Conservation (phyloP, 1,140 invertebrate species). For the Ptiloglossa arizonensis region DNA sequence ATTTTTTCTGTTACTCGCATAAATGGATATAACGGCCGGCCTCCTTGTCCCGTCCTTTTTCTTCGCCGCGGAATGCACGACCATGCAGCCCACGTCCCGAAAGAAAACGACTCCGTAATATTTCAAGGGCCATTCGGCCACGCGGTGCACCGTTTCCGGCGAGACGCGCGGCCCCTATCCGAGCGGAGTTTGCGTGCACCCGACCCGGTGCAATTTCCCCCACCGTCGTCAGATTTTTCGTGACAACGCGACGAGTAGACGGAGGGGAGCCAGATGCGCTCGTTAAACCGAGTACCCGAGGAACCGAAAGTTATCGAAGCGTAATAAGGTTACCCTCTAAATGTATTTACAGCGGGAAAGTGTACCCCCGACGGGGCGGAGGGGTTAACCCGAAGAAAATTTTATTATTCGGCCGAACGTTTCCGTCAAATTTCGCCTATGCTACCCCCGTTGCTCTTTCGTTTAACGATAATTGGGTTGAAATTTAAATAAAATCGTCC, state of each 20-base stretch:
- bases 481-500: not conserved
- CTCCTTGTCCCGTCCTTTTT: not conserved
- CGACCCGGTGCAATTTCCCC: too few relatives aligned
- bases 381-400: not conserved
- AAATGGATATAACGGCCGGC: conserved; percentile 23
- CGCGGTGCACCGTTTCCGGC: conserved; percentile 26
- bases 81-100: conserved; percentile 24
- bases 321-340: not conserved
- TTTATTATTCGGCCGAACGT: not conserved
- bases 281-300: not conserved
- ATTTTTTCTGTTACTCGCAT: not conserved
- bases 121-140: conserved; percentile 64
- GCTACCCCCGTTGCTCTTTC: not conserved
- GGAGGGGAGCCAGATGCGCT: too few relatives aligned
- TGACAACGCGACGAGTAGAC: not conserved
- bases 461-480: not conserved
- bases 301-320: not conserved
- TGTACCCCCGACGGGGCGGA: not conserved
- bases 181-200: conserved; percentile 27
- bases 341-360: not conserved
- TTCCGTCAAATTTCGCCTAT: not conserved
- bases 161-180: conserved; percentile 37
- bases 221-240: too few relatives aligned
- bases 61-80: conserved; percentile 42
- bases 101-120: conserved; percentile 56